Conservation (phyloP, 2,888 invertebrate species). For the Trachelus stipa region DNA sequence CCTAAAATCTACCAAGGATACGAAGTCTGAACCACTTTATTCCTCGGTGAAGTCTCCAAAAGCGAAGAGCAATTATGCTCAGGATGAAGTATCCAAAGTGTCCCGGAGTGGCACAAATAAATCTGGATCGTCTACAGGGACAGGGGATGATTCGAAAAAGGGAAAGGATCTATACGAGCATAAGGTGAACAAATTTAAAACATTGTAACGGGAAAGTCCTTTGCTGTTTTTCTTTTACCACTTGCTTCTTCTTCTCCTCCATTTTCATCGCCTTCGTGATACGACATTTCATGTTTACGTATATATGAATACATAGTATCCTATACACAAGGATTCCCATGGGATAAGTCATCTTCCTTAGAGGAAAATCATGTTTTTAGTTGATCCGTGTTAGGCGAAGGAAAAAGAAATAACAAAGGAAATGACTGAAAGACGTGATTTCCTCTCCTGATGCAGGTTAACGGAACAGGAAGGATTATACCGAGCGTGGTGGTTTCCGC, state of each 20-base stretch:
- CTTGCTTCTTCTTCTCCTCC: neutral
- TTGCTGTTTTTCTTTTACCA: neutral
- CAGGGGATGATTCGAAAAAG: slow-evolving; percentile 31
- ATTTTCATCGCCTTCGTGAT: neutral
- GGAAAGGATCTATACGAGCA: slow-evolving; percentile 52
- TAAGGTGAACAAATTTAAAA: slow-evolving; percentile 42
- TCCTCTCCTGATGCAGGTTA: slow-evolving; percentile 40
- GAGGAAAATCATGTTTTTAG: neutral
- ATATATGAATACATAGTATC: neutral
- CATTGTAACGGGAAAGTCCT: neutral
- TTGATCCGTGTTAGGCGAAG: neutral
- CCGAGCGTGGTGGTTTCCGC: slow-evolving; percentile 49
- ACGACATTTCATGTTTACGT: neutral
- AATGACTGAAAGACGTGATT: neutral
- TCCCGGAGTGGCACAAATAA: slow-evolving; percentile 3
- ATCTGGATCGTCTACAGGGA: slow-evolving; percentile 1
- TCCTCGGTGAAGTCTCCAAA: slow-evolving; percentile 49
- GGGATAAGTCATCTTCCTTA: neutral
- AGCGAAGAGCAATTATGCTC: slow-evolving; percentile 26
- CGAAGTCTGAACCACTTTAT: slow-evolving; percentile 51
- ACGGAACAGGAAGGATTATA: slow-evolving; percentile 53
- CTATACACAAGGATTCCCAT: neutral
- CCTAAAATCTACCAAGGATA: slow-evolving; percentile 23
- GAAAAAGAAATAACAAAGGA: slow-evolving; percentile 8
- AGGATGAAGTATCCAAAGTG: slow-evolving; percentile 19